These are phyloP conservation scores for Sarcophaga variegata DNA, from an alignment of 2,888 invertebrate genomes.

Conservation along the genomic window DNA sequence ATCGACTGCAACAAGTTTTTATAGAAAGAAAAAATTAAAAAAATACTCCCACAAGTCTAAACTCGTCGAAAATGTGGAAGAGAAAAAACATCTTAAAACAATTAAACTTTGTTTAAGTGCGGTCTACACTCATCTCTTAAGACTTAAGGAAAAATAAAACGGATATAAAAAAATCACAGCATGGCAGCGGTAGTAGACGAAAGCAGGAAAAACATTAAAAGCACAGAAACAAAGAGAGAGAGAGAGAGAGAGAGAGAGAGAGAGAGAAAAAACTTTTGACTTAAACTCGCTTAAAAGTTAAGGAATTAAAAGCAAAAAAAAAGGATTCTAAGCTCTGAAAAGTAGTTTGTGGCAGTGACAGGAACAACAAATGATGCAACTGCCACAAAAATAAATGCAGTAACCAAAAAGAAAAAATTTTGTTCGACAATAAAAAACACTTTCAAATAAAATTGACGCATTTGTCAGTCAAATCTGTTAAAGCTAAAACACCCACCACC, in stretches of 20 bases:
- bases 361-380: neutral
- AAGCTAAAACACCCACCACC: neutral
- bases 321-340: conserved; percentile 17
- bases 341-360: neutral
- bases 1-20: conserved; percentile 63
- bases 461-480: conserved; percentile 60
- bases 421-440: conserved; percentile 11
- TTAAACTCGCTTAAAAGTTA: conserved; percentile 55
- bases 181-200: conserved; percentile 2
- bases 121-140: conserved; percentile 60
- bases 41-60: conserved; percentile 31
- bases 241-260: neutral
- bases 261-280: conserved; percentile 54
- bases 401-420: neutral
- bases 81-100: conserved; percentile 55
- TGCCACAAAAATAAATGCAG: conserved; percentile 34
- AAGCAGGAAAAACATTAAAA: conserved; percentile 1
- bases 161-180: neutral
- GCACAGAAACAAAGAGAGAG: conserved; percentile 13
- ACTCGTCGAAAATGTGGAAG: conserved; percentile 41
- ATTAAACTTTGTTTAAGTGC: conserved; percentile 67
- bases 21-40: neutral
- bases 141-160: conserved; percentile 33
- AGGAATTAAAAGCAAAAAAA: conserved; percentile 25
- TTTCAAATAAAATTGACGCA: conserved; percentile 65